Evolutionary conservation across 35 echinoderm and acorn worm species (phyloP), one percentile per base, ranked within the genome.

Genomic region (Acanthaster planci): DNA sequence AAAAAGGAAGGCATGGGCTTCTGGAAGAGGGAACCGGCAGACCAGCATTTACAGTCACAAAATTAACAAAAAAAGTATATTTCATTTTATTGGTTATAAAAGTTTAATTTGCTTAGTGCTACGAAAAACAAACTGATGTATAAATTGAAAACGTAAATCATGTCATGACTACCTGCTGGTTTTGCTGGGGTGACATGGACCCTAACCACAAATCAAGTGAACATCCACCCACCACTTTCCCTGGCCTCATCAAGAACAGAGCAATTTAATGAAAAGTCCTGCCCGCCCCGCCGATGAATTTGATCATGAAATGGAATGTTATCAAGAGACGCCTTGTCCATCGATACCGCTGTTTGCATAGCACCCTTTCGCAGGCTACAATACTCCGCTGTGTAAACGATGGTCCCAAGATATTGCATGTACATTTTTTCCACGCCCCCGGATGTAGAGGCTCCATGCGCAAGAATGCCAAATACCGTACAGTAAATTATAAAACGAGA

Each of bases 271-370:
- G 29, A 72, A 72, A 26, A 31, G 14, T 26, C 64, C 30, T 34
- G 2, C 34, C 8, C 64, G 64, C 64, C 64, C 9, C 23, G 64
- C 64, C 22, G 23, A 72, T 35, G 29, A 72, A 0, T 72, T 72
- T 72, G 26, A 26, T 35, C 64, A 9, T 34, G 23, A 72, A 26
- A 72, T 72, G 64, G 29, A 72, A 72, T 72, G 22, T 35, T 72
- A 72, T 72, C 2, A 72, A 15, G 7, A 23, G 23, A 19, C 34
- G 10, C 21, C 26, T 23, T 29, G 34, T 34, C 64, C 26, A 26
- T 72, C 64, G 64, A 72, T 72, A 29, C 26, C 30, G 23, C 64
- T 34, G 30, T 72, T 67, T 72, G 26, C n/a, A 72, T 10, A 72
- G 8, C 1, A 34, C 64, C 14, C 26, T 72, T 72, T 72, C 42